These are phyloP conservation scores for Cossypha caffra DNA, from an alignment of 2,797 vertebrate species.

Conservation along the genomic window DNA sequence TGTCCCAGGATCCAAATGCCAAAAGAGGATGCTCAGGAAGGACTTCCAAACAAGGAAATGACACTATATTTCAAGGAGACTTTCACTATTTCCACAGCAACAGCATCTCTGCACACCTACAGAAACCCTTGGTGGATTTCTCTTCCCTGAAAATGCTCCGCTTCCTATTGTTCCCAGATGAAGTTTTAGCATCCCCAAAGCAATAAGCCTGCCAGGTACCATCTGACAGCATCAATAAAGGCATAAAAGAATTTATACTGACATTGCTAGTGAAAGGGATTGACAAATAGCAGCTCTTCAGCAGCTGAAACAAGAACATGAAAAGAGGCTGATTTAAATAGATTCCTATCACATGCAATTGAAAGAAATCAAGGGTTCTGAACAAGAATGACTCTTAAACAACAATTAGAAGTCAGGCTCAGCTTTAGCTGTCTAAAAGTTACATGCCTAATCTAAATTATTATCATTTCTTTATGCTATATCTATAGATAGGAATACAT, in stretches of 20 bases:
- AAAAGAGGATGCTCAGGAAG: neutral
- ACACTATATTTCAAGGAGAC: neutral
- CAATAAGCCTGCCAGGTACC: neutral
- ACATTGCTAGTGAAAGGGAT: neutral
- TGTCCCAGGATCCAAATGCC: neutral
- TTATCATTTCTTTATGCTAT: neutral
- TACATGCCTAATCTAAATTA: neutral
- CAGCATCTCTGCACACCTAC: rapidly evolving
- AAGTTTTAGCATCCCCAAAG: neutral
- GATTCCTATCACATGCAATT: constrained; percentile 8
- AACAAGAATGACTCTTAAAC: constrained; percentile 18
- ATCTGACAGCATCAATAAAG: neutral
- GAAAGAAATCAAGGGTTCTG: constrained; percentile 1
- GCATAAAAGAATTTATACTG: neutral
- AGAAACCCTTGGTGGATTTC: neutral
- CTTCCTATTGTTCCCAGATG: neutral
- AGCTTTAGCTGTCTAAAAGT: neutral
- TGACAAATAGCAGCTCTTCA: neutral
- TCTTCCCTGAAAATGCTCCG: neutral
- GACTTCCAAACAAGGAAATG: neutral
- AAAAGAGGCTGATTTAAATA: constrained; percentile 41
- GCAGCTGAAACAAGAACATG: neutral
- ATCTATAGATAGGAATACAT: neutral
- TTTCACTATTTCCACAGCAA: neutral
- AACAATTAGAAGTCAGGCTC: neutral